Evolutionary conservation across 2,888 invertebrate genomes (phyloP), one percentile per base, ranked within the genome.

Genomic region (Bombyx huttoni): DNA sequence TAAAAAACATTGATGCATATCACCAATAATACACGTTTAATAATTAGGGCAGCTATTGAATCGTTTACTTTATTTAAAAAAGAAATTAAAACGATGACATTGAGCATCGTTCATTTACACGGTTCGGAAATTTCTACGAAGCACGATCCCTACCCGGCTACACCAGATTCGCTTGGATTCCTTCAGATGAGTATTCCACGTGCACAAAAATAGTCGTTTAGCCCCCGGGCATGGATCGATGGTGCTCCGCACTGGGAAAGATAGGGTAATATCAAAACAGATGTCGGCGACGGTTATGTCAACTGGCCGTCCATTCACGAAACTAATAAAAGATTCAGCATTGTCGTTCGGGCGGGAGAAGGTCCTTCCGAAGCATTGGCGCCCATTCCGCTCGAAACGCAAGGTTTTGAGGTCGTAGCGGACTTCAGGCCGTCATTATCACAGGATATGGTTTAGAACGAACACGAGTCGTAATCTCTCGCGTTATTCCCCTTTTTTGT

Each of bases 291-390:
- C 82, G 80, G 81, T 85, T 84, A 87, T 81, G 82, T 82, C 85
- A 83, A 82, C 84, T 81, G 79, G 78, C 75, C 82, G 76, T 80
- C 79, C 81, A 83, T 85, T 85, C 81, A 79, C 81, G 67, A 77
- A 84, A 81, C 84, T 84, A 86, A 87, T 88, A 88, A 86, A 86
- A 87, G 84, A 87, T 85, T 86, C 87, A 87, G 82, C 81, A 80
- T 78, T 79, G 80, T 78, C 83, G 82, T 82, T 82, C 75, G 70
- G 62, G 70, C 73, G 68, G 75, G 76, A 78, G 75, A 79, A 79
- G 85, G 82, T 77, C 64, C 72, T 79, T 74, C 70, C 68, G 65
- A 70, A 70, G 70, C 75, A 71, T 76, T 73, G 71, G 67, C 68
- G 67, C 66, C 73, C 73, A 73, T 75, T 75, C 60, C 62, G 58